Percentiles rank a stretch among this genome's conserved stretches.
phyloP scores from a whole-genome alignment of 64 coral and sea anemone species.

The Catalaphyllia jardinei region DNA sequence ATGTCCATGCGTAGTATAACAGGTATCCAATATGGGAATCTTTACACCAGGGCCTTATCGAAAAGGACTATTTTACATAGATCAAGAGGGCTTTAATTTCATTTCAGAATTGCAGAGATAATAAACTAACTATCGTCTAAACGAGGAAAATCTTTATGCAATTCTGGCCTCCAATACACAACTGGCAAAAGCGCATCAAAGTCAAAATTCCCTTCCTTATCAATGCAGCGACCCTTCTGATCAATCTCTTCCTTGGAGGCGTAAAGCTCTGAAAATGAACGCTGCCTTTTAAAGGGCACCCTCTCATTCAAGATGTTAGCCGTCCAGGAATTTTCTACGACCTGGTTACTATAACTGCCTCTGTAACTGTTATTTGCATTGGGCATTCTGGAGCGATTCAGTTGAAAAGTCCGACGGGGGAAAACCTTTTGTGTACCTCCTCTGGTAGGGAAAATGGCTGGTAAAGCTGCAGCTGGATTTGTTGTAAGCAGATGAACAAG shows the following conservation, averaged over 20 bases:
- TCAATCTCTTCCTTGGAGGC: conserved; percentile 52
- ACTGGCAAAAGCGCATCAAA: conserved; percentile 34
- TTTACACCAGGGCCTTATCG: too few species aligned
- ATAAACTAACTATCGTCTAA: background rate
- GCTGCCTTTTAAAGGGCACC: conserved; percentile 6
- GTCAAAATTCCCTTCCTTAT: conserved; percentile 37
- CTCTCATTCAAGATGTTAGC: conserved; percentile 12
- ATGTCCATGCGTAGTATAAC: too few species aligned
- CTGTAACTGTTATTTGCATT: conserved; percentile 20
- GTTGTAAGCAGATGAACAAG: conserved; percentile 66
- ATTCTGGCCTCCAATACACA: conserved; percentile 26
- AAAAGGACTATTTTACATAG: too few species aligned
- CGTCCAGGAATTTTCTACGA: background rate
- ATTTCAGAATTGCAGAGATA: background rate
- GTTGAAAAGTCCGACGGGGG: background rate
- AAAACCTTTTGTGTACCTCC: conserved; percentile 13
- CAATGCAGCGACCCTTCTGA: conserved; percentile 50
- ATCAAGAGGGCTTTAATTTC: background rate
- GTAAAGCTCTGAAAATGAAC: conserved; percentile 48
- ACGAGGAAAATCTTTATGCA: background rate
- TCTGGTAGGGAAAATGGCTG: conserved; percentile 47
- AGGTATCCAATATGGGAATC: too few species aligned
- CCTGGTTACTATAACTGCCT: background rate
- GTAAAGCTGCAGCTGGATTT: conserved; percentile 58
- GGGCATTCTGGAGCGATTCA: conserved; percentile 34